phyloP scores from a whole-genome alignment of 2,113 vertebrate genomes.

The Bungarus multicinctus region DNA sequence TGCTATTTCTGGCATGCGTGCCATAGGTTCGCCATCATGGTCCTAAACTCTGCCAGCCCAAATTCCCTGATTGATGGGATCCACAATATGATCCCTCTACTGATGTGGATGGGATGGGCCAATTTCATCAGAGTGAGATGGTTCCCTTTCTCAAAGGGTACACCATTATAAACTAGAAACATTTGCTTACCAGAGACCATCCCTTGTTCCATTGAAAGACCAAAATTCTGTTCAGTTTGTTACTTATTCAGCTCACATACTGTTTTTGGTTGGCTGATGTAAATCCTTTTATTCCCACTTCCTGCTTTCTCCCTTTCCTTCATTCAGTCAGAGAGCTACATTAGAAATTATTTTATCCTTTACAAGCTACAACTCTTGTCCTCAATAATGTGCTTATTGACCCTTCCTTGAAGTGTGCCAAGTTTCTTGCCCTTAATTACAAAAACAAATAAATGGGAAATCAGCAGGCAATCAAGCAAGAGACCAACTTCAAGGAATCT shows the following conservation, averaged over 20 bases:
- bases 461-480: neutral
- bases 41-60: no score
- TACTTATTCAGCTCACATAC: neutral
- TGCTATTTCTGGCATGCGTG: no score
- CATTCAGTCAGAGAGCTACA: neutral
- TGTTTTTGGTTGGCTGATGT: neutral
- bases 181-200: neutral
- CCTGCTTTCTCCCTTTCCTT: neutral
- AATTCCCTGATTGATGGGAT: neutral
- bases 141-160: no score
- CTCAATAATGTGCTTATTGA: neutral
- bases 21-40: no score
- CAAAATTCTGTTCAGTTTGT: neutral
- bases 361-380: constrained; percentile 8
- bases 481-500: neutral
- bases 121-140: no score
- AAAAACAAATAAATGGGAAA: neutral
- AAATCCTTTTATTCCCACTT: neutral
- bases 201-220: neutral
- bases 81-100: neutral
- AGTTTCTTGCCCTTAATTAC: neutral
- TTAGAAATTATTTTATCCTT: constrained; percentile 24
- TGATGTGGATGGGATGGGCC: neutral
- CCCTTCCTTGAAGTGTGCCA: neutral
- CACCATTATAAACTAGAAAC: neutral